phyloP scores from a whole-genome alignment of 2,888 invertebrate genomes.

The Entomobrya multifasciata region DNA sequence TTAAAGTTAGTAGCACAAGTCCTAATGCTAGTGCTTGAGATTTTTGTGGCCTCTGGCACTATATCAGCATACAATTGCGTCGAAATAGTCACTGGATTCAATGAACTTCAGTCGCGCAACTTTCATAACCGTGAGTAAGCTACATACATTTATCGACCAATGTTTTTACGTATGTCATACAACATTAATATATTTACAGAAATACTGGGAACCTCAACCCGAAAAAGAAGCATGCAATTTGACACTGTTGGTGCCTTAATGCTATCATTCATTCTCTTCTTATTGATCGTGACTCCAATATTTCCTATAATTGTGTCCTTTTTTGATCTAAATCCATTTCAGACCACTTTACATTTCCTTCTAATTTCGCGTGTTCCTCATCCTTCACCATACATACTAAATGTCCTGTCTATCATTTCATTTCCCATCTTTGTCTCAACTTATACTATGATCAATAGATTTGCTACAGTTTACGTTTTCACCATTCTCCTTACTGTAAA shows the following conservation, averaged over 20 bases:
- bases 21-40: neutral
- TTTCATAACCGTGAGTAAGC: neutral
- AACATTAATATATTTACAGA: neutral
- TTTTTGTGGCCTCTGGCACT: neutral
- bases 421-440: neutral
- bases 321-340: neutral
- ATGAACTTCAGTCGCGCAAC: neutral
- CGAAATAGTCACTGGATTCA: neutral
- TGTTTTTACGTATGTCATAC: neutral
- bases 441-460: neutral
- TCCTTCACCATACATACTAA: neutral
- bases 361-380: neutral
- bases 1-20: neutral
- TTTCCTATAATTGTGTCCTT: neutral
- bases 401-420: neutral
- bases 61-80: neutral
- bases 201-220: neutral
- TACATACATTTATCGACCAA: neutral
- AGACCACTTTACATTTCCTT: neutral
- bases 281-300: neutral
- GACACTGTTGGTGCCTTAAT: neutral
- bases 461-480: too few relatives aligned
- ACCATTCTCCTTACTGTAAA: too few relatives aligned
- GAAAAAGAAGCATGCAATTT: neutral
- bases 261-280: neutral